A percentile compares a stretch with the other conserved stretches of the same genome.
These are phyloP conservation scores for Blastomussa wellsi DNA, from an alignment of 92 coral and sea anemone genomes.

Conservation along the genomic window DNA sequence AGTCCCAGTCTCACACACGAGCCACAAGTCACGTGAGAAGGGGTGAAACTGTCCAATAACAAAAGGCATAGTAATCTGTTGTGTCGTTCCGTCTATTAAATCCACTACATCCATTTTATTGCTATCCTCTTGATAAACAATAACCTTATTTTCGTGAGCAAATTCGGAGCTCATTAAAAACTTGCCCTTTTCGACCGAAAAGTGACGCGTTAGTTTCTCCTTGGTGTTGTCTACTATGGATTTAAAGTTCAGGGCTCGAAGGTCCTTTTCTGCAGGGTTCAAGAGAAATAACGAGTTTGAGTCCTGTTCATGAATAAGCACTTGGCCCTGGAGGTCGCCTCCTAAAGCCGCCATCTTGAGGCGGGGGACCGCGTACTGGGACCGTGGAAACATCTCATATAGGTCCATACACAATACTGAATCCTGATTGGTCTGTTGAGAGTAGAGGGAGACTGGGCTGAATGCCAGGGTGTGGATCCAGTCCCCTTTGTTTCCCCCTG, in stretches of 20 bases:
- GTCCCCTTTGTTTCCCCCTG: constrained; percentile 88
- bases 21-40: constrained; percentile 93
- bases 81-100: constrained; percentile 60
- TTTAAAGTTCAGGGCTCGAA: constrained; percentile 66
- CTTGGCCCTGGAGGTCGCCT: constrained; percentile 73
- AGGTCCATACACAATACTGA: constrained; percentile 72
- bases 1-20: constrained; percentile 92
- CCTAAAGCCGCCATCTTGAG: constrained; percentile 90
- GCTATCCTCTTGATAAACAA: constrained; percentile 77
- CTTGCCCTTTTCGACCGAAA: constrained; percentile 72
- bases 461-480: constrained; percentile 90
- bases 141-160: constrained; percentile 80
- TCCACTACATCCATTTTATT: constrained; percentile 85
- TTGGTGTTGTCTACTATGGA: constrained; percentile 77
- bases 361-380: constrained; percentile 71
- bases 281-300: constrained; percentile 69
- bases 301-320: constrained; percentile 84
- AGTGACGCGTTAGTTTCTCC: constrained; percentile 88
- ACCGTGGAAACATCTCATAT: constrained; percentile 76
- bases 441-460: constrained; percentile 85
- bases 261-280: constrained; percentile 62
- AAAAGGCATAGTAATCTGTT: constrained; percentile 94
- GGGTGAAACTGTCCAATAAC: constrained; percentile 91
- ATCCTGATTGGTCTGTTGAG: constrained; percentile 88
- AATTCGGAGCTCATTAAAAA: constrained; percentile 67